Conservation (phyloP, 1,140 invertebrate genomes). For the Heliconius nattereri region DNA sequence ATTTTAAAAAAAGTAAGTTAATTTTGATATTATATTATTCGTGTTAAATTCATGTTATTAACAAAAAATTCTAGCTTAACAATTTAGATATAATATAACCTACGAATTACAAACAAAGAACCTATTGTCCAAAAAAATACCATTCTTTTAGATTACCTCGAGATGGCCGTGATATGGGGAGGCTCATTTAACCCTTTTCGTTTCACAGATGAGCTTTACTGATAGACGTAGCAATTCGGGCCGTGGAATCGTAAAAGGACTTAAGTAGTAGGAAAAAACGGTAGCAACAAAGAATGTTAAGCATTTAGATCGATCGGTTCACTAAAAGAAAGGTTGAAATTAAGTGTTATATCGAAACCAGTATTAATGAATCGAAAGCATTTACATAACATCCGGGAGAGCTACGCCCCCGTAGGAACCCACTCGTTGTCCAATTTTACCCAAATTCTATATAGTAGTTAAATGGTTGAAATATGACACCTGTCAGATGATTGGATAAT, state of each 20-base stretch:
- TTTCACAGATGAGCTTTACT: constrained; percentile 10
- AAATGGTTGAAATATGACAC: constrained; percentile 61
- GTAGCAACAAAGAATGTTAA: not conserved
- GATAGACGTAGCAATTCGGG: not conserved
- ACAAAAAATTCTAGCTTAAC: too few relatives aligned
- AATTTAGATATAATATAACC: too few relatives aligned
- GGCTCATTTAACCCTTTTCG: constrained; percentile 10
- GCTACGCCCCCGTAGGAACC: constrained; percentile 59
- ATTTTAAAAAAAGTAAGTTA: too few relatives aligned
- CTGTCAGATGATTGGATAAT: constrained; percentile 55
- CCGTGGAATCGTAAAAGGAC: not conserved
- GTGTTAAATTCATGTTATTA: too few relatives aligned
- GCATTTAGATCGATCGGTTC: not conserved
- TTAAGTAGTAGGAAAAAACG: not conserved
- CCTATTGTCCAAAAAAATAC: not conserved
- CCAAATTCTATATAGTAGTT: constrained; percentile 43
- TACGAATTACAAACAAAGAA: not conserved
- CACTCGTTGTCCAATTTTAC: constrained; percentile 55
- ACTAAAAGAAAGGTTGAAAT: constrained; percentile 42
- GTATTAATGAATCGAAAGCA: constrained; percentile 53
- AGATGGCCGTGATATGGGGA: not conserved
- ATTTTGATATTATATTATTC: too few relatives aligned
- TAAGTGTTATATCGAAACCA: constrained; percentile 43
- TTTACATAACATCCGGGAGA: constrained; percentile 47
- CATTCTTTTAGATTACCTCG: constrained; percentile 3